phyloP scores from a whole-genome alignment of 2,888 invertebrate species.

The Cordilura impudica region DNA sequence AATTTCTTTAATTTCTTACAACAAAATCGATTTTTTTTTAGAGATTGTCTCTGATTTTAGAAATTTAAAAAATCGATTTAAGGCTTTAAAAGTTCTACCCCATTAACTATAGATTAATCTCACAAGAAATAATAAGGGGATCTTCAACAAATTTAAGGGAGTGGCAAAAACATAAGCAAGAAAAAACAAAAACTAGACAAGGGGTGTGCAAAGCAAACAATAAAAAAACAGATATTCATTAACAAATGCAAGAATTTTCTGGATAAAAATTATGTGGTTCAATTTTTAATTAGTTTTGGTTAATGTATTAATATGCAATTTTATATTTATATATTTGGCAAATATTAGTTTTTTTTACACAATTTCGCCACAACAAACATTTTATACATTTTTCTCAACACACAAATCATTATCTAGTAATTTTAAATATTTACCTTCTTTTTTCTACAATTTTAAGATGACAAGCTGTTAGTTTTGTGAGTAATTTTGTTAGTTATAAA shows the following conservation, averaged over 20 bases:
- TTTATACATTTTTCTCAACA: neutral
- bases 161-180: slow-evolving; percentile 52
- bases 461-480: slow-evolving; percentile 47
- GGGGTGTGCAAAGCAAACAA: neutral
- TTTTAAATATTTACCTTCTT: slow-evolving; percentile 45
- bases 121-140: neutral
- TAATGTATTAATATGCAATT: neutral
- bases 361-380: slow-evolving; percentile 48
- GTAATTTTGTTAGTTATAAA: slow-evolving; percentile 30
- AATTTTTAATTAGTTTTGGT: neutral
- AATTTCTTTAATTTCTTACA: neutral
- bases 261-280: neutral
- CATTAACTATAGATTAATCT: slow-evolving; percentile 1
- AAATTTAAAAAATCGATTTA: slow-evolving; percentile 49
- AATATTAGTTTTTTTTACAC: neutral
- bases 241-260: neutral
- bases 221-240: neutral
- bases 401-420: neutral
- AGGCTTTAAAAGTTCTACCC: slow-evolving; percentile 1
- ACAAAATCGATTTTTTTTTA: neutral
- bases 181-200: neutral
- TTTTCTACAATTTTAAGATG: slow-evolving; percentile 35
- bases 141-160: slow-evolving; percentile 37
- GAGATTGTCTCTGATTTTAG: neutral
- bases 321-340: neutral